Evolutionary conservation across 2,113 vertebrate species (phyloP).

Genomic region (Pitta sordida): DNA sequence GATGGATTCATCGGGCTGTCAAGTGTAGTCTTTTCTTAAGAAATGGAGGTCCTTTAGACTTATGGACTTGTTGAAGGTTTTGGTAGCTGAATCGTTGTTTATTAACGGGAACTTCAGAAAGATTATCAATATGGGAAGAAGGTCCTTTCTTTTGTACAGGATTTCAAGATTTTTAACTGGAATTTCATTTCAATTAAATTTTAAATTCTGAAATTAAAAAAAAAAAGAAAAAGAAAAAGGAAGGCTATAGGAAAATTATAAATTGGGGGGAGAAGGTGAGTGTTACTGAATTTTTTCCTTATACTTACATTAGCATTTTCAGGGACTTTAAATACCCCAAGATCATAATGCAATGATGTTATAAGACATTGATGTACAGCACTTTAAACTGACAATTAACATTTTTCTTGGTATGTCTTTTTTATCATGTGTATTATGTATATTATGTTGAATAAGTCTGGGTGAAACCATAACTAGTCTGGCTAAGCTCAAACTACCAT

Average conservation of each 20-base stretch:
- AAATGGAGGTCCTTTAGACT: no score
- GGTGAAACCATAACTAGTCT: background rate
- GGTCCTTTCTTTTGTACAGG: background rate
- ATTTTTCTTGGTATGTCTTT: background rate
- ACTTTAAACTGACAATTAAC: background rate
- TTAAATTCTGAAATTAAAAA: background rate
- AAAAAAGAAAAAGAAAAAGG: background rate
- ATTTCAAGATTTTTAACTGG: background rate
- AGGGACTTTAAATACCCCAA: background rate
- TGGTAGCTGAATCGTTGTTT: no score
- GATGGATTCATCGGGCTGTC: no score
- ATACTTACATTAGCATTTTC: background rate
- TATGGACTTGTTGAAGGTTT: no score
- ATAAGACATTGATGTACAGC: background rate
- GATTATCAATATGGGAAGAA: background rate
- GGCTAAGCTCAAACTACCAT: background rate
- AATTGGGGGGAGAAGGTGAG: rapidly evolving
- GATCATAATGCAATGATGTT: background rate
- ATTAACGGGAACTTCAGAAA: background rate
- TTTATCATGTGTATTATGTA: background rate
- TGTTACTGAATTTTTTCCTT: background rate
- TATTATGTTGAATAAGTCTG: background rate
- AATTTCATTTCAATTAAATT: background rate
- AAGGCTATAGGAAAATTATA: background rate
- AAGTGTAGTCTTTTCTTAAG: no score